Base-by-base conservation (phyloP, 2,888 invertebrate species). In the Drosophila algonquin region DNA sequence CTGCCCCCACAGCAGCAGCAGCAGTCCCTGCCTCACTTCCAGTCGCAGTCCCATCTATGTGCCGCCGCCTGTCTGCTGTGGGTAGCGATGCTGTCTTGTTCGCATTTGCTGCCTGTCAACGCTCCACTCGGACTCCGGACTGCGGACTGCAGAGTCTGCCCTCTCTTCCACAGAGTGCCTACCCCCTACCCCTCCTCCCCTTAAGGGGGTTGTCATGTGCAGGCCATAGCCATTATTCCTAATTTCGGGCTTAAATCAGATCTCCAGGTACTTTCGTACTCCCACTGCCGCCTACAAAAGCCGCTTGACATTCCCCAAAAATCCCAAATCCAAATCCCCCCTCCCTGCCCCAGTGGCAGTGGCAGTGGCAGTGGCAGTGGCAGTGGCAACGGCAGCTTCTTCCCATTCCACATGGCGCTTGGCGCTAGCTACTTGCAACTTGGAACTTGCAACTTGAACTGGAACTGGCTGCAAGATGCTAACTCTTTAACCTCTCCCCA, bases 241-340 rank as follows among this genome's bases (percentile, higher is more conserved):
- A 90, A 90, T 89, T 90, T 89, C 89, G 79, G 40, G 77, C 88
- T 89, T 88, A 90, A 90, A 90, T 90, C 89, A 90, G 86, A 90
- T 90, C 89, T 87, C 63, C 46, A 58, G 57, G 68, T 50, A 69
- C 58, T 46, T 47, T 51, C 68, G 56, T 56, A 65, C 62, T 47
- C 63, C 77, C 80, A 72, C 70, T 73, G 79, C 73, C 79, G 79
- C 79, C 76, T 68, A 80, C 79, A 72, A 78, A 54, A 80, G 76
- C 53, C 53, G 74, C 72, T 74, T 75, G 71, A 77, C 80, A 75
- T 79, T 75, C 81, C 80, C 72, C 40, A 16, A 62, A 60, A 57
- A 30, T 30, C 46, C 46, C 47, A 8, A 54, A 40, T 7, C n/a
- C n/a, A 8, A 12, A 10, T 6, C 10, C 12, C 30, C 24, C 24